phyloP scores from a whole-genome alignment of 2,888 invertebrate species.

The Dynastes maya region DNA sequence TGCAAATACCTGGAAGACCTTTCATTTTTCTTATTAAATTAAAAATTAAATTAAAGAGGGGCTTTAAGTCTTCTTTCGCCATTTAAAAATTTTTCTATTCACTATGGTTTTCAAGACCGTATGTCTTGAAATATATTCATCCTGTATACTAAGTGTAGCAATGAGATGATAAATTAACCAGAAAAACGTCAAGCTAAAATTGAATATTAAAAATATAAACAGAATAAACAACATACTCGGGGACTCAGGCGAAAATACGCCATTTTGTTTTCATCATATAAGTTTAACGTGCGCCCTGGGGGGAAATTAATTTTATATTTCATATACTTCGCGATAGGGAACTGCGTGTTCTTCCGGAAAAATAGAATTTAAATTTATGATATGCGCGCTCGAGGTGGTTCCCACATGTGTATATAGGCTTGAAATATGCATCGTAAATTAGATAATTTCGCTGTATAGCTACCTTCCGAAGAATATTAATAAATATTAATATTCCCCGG shows the following conservation, averaged over 20 bases:
- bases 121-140: too few species aligned
- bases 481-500: neutral
- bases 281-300: neutral
- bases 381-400: neutral
- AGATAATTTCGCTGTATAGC: neutral
- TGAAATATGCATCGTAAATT: conserved; percentile 12
- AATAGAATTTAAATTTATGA: conserved; percentile 18
- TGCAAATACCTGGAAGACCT: too few species aligned
- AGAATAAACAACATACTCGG: neutral
- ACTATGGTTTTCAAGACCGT: too few species aligned
- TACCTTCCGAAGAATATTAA: neutral
- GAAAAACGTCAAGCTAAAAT: neutral
- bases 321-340: conserved; percentile 1
- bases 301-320: conserved; percentile 8
- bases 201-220: conserved; percentile 5
- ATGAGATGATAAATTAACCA: neutral
- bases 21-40: too few species aligned
- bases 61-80: too few species aligned
- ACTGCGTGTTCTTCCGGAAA: neutral
- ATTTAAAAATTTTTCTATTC: too few species aligned
- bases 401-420: neutral
- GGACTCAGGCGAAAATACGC: neutral
- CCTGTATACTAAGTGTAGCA: too few species aligned
- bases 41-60: too few species aligned
- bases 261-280: conserved; percentile 1